phyloP scores from a whole-genome alignment of 2,113 vertebrate genomes.

The Capra hircus region DNA sequence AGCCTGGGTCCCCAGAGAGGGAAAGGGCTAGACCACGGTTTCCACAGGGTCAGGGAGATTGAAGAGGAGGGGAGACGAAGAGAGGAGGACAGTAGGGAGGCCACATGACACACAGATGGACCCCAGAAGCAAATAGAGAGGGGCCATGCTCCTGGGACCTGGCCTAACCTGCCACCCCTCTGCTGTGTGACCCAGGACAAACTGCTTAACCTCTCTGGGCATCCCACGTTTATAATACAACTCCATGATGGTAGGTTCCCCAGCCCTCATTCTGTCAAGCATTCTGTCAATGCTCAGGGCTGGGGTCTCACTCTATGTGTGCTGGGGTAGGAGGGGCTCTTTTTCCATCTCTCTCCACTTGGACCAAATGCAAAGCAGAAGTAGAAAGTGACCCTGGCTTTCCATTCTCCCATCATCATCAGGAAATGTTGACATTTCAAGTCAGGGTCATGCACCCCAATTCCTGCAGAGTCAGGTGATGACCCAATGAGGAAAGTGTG shows the following conservation, averaged over 20 bases:
- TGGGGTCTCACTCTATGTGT: background rate
- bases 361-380: background rate
- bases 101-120: background rate
- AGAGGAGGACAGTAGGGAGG: background rate
- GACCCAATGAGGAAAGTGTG: background rate
- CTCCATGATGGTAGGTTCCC: background rate
- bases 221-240: background rate
- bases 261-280: background rate
- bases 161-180: background rate
- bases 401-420: background rate
- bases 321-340: background rate
- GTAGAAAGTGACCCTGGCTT: background rate
- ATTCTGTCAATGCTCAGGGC: background rate
- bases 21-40: background rate
- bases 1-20: background rate
- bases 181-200: background rate
- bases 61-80: background rate
- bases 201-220: background rate
- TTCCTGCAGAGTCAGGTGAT: background rate
- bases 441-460: background rate
- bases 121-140: background rate
- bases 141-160: fast-evolving
- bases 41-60: background rate
- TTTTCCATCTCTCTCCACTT: background rate
- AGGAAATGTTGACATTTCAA: background rate